Conservation (phyloP, 2,888 invertebrate genomes). For the Andricus quercusramuli region DNA sequence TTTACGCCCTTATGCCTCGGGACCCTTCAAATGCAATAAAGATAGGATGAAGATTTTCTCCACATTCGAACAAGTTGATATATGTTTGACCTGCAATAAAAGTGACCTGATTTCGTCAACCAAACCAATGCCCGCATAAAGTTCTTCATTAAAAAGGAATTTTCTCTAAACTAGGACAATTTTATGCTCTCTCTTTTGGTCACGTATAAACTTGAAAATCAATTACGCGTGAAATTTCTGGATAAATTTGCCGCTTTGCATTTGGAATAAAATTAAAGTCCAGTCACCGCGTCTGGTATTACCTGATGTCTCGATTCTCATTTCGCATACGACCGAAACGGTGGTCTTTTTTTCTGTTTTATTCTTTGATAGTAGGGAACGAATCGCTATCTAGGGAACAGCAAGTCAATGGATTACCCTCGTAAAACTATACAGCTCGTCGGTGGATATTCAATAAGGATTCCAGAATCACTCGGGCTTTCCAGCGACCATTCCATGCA, state of each 20-base stretch:
- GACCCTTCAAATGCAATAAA: no score
- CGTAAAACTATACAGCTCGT: slow-evolving; percentile 61
- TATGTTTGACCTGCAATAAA: background rate
- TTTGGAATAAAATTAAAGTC: slow-evolving; percentile 38
- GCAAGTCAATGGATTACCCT: slow-evolving; percentile 61
- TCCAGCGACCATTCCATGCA: slow-evolving; percentile 30
- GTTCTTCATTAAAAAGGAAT: background rate
- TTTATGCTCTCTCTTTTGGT: background rate
- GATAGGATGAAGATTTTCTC: no score
- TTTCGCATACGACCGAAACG: slow-evolving; percentile 20
- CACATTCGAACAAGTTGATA: background rate
- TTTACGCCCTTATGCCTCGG: no score
- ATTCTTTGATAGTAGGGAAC: slow-evolving; percentile 38
- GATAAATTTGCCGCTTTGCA: slow-evolving; percentile 33
- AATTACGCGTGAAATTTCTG: slow-evolving; percentile 32
- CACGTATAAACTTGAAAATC: slow-evolving; percentile 18
- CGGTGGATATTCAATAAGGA: slow-evolving; percentile 50
- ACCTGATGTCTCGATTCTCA: slow-evolving; percentile 14
- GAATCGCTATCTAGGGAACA: slow-evolving; percentile 47
- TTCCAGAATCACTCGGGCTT: slow-evolving; percentile 55
- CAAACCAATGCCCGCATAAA: background rate
- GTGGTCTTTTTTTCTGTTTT: slow-evolving; percentile 33
- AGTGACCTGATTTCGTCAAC: background rate
- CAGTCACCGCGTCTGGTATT: slow-evolving; percentile 14
- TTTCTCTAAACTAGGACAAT: background rate